Evolutionary conservation across 2,888 invertebrate species (phyloP).

Genomic region (Agrotis segetum): DNA sequence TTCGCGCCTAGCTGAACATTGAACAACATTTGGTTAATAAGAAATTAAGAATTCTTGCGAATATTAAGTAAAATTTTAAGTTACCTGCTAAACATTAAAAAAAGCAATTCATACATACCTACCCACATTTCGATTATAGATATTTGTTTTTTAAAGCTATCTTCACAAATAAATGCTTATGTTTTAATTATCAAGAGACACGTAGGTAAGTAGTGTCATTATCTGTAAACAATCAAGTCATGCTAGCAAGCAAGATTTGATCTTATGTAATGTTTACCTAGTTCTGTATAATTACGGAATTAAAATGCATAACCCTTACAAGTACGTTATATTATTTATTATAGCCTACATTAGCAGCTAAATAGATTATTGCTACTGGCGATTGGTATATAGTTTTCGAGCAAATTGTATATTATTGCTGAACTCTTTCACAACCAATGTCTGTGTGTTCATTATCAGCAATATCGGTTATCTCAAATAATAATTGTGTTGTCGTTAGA

Average conservation of each 20-base stretch:
- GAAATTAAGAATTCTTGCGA: conserved; percentile 12
- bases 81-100: background rate
- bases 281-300: conserved; percentile 11
- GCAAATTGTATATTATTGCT: conserved; percentile 56
- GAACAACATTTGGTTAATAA: conserved; percentile 19
- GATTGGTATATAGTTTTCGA: conserved; percentile 5
- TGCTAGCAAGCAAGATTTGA: conserved; percentile 23
- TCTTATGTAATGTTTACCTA: conserved; percentile 17
- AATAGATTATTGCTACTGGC: conserved; percentile 30
- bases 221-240: conserved; percentile 15
- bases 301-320: background rate
- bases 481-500: conserved; percentile 26
- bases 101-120: conserved; percentile 23
- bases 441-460: conserved; percentile 35
- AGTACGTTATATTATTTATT: conserved; percentile 21
- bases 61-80: conserved; percentile 43
- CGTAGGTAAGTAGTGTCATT: conserved; percentile 19
- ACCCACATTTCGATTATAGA: conserved; percentile 16
- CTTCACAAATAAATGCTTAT: conserved; percentile 35
- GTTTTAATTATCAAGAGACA: conserved; percentile 37
- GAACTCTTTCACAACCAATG: conserved; percentile 61
- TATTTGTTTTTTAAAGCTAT: conserved; percentile 38
- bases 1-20: conserved; percentile 24
- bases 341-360: conserved; percentile 20
- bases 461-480: conserved; percentile 33